Evolutionary conservation across 2,888 invertebrate species (phyloP).

Genomic region (Andrena bicolor): DNA sequence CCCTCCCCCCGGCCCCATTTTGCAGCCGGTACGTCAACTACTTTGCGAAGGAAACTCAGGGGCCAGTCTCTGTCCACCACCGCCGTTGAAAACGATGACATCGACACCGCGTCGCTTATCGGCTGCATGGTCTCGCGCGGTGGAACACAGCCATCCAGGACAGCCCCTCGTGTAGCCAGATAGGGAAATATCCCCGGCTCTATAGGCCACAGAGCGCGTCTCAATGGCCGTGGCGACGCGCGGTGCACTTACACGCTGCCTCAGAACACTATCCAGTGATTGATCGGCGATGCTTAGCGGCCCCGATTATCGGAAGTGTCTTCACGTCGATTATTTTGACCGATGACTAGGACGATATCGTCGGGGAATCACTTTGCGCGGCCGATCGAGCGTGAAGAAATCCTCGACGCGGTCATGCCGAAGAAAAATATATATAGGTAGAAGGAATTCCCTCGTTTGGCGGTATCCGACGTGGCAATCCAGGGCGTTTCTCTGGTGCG

Average conservation of each 20-base stretch:
- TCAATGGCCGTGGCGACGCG: background rate
- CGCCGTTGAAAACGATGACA: slow-evolving; percentile 30
- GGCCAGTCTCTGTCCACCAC: slow-evolving; percentile 19
- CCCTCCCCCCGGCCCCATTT: slow-evolving; percentile 20
- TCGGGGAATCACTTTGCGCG: slow-evolving; percentile 46
- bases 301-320: slow-evolving; percentile 68
- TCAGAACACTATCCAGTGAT: slow-evolving; percentile 57
- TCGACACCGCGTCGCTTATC: slow-evolving; percentile 55
- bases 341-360: slow-evolving; percentile 44
- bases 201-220: slow-evolving; percentile 7
- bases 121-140: slow-evolving; percentile 32
- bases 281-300: slow-evolving; percentile 60
- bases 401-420: slow-evolving; percentile 16
- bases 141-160: slow-evolving; percentile 31
- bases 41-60: slow-evolving; percentile 62
- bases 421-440: slow-evolving; percentile 48
- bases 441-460: slow-evolving; percentile 26
- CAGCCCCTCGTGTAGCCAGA: slow-evolving; percentile 45
- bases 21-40: slow-evolving; percentile 74
- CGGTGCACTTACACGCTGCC: slow-evolving; percentile 31
- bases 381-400: slow-evolving; percentile 36
- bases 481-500: slow-evolving; percentile 14
- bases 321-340: slow-evolving; percentile 61
- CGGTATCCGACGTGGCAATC: slow-evolving; percentile 22
- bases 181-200: slow-evolving; percentile 60